A percentile compares a stretch with the other conserved stretches of the same genome.
Evolutionary conservation across 2,797 vertebrate genomes (phyloP).

Genomic region (Acanthiza pusilla): DNA sequence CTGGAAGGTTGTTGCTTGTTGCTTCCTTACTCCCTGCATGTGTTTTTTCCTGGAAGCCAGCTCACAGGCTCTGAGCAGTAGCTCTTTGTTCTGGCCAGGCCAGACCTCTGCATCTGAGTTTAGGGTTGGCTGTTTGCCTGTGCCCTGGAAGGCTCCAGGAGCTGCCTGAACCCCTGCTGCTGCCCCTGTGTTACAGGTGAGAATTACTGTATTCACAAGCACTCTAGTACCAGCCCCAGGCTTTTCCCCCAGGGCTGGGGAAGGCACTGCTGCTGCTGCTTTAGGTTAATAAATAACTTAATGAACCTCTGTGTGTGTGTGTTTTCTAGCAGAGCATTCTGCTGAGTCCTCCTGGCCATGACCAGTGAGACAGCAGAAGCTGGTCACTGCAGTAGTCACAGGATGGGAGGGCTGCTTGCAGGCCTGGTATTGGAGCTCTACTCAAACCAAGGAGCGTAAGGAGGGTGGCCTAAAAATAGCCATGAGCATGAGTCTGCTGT

Average conservation of each 20-base stretch:
- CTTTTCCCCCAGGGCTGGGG: background rate
- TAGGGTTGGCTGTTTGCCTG: background rate
- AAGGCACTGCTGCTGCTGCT: background rate
- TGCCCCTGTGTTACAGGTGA: background rate
- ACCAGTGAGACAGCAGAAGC: rapidly evolving
- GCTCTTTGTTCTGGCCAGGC: background rate
- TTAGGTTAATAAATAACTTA: conserved; percentile 33
- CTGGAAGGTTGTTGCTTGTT: background rate
- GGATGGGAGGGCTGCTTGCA: rapidly evolving
- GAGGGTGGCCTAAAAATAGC: conserved; percentile 32
- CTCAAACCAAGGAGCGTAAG: background rate
- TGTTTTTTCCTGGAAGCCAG: background rate
- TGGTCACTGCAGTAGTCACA: background rate
- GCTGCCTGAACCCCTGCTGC: background rate
- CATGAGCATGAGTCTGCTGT: background rate
- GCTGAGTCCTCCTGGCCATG: background rate
- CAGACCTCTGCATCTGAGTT: rapidly evolving
- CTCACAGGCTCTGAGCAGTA: background rate
- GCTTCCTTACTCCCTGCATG: background rate
- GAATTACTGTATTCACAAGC: background rate
- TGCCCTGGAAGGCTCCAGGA: background rate
- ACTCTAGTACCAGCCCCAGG: background rate
- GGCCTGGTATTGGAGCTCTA: background rate
- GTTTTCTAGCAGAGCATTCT: background rate
- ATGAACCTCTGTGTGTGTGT: background rate